Evolutionary conservation across 1,140 invertebrate species (phyloP).

Genomic region (Phortica variegata): DNA sequence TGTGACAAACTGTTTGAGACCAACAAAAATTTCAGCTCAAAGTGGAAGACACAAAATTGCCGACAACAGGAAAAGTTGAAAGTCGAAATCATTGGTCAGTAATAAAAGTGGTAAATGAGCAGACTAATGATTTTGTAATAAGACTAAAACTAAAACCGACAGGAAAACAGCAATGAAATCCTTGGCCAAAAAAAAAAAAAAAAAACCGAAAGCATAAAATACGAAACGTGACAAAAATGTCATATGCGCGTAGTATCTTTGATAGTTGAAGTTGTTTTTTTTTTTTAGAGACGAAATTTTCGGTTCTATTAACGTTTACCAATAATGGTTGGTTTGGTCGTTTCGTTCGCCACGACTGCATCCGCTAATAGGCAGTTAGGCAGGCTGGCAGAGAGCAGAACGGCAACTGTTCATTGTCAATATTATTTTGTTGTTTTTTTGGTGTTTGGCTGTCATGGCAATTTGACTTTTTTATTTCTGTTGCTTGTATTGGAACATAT

Average conservation of each 20-base stretch:
- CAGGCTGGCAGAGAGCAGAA: too few relatives aligned
- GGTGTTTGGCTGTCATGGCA: too few relatives aligned
- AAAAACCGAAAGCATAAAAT: neutral
- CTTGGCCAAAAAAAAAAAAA: conserved; percentile 9
- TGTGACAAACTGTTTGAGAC: conserved; percentile 18
- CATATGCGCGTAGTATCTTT: conserved; percentile 11
- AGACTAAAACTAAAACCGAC: too few relatives aligned
- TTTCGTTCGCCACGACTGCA: conserved; percentile 24
- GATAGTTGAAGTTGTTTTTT: too few relatives aligned
- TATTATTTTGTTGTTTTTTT: too few relatives aligned
- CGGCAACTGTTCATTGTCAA: too few relatives aligned
- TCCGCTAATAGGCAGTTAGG: conserved; percentile 27
- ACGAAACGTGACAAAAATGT: conserved; percentile 42
- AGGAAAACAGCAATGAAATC: conserved; percentile 21
- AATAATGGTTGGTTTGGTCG: conserved; percentile 17
- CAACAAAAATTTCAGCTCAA: conserved; percentile 18
- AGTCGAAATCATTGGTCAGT: too few relatives aligned
- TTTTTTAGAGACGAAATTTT: neutral
- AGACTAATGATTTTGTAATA: conserved; percentile 38
- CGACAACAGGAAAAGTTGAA: too few relatives aligned
- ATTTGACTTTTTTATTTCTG: conserved; percentile 1
- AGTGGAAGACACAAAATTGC: too few relatives aligned
- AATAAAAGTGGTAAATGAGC: conserved; percentile 35
- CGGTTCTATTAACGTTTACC: neutral
- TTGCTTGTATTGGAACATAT: conserved; percentile 3